Percentiles rank a stretch among this genome's conserved stretches.
Conservation (phyloP, 2,797 vertebrate species). For the Gorsachius magnificus region DNA sequence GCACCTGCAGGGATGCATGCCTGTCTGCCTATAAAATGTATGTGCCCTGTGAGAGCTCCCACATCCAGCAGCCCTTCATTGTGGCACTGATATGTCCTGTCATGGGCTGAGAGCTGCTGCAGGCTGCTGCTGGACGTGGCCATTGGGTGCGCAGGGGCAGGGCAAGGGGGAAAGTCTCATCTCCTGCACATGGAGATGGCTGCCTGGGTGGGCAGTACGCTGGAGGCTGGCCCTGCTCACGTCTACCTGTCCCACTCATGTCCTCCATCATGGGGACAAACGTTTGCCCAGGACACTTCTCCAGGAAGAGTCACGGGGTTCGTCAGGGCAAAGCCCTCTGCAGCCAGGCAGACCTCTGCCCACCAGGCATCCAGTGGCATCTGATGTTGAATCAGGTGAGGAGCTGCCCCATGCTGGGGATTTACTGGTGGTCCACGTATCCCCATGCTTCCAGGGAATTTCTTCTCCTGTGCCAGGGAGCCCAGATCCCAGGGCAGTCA, state of each 20-base stretch:
- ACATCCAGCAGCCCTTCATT: background rate
- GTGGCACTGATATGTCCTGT: fast-evolving
- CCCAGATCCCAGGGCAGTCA: background rate
- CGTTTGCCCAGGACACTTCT: background rate
- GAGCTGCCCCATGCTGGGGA: background rate
- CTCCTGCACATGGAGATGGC: fast-evolving
- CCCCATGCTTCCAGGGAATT: background rate
- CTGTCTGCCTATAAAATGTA: background rate
- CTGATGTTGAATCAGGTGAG: background rate
- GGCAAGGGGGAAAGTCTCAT: background rate
- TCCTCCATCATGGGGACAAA: background rate
- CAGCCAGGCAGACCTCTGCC: background rate
- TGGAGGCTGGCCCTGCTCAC: background rate
- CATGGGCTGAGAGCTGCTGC: background rate
- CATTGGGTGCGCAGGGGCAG: background rate
- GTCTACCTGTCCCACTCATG: background rate
- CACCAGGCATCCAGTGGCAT: background rate
- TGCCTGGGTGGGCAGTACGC: fast-evolving
- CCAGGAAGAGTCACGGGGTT: background rate
- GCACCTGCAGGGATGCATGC: background rate
- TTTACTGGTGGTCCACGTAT: background rate
- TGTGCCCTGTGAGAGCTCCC: background rate
- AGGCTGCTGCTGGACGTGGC: background rate
- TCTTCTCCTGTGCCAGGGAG: background rate
- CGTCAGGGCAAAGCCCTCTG: background rate